Evolutionary conservation across 2,888 invertebrate genomes (phyloP).

Genomic region (Drosophila sordidula): DNA sequence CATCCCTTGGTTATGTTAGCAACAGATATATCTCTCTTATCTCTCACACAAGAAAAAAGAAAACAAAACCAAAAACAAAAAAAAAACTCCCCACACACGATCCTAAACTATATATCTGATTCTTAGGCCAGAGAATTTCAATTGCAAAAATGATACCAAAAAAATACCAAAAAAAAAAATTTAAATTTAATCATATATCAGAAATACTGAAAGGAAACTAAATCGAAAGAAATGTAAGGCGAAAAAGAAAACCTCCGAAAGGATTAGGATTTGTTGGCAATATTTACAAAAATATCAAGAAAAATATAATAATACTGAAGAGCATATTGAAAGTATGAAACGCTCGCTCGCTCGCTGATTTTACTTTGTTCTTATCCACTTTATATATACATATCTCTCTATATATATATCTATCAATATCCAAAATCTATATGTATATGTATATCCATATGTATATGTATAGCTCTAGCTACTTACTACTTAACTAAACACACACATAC

Average conservation of each 20-base stretch:
- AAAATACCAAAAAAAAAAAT: conserved; percentile 24
- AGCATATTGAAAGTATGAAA: conserved; percentile 53
- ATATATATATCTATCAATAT: conserved; percentile 26
- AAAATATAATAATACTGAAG: conserved; percentile 12
- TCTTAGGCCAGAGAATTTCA: conserved; percentile 42
- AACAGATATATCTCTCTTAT: conserved; percentile 38
- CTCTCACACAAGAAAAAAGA: conserved; percentile 20
- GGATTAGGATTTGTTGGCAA: conserved; percentile 60
- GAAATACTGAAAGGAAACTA: not conserved
- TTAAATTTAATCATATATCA: not conserved
- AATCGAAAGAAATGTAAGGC: conserved; percentile 18
- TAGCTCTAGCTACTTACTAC: conserved; percentile 32
- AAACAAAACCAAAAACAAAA: conserved; percentile 9
- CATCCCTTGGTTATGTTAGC: conserved; percentile 43
- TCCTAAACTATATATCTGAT: conserved; percentile 36
- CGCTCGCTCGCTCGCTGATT: conserved; percentile 74
- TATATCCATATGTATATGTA: conserved; percentile 48
- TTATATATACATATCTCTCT: conserved; percentile 26
- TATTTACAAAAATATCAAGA: conserved; percentile 12
- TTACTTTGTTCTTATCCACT: conserved; percentile 71
- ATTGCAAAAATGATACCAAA: conserved; percentile 24
- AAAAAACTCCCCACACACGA: conserved; percentile 21
- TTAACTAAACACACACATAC: conserved; percentile 43
- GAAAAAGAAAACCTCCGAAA: conserved; percentile 23
- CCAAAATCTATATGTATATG: conserved; percentile 36